These are phyloP conservation scores for Heterotis niloticus DNA, from an alignment of 2,113 vertebrate genomes.

Conservation along the genomic window DNA sequence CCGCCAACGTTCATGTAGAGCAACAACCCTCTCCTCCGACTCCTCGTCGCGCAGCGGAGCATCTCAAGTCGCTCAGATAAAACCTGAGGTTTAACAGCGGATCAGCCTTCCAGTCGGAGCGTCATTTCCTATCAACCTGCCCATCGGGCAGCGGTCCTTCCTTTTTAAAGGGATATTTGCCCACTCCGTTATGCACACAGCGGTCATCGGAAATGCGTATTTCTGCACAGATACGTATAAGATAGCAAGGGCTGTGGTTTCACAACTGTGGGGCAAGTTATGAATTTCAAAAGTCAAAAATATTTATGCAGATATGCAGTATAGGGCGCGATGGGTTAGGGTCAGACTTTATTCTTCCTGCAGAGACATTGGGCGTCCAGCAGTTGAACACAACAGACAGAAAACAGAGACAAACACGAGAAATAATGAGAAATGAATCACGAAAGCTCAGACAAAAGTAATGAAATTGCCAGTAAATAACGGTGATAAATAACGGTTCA, in stretches of 20 bases:
- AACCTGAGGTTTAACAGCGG: conserved; percentile 28
- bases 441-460: too few species aligned
- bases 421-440: too few species aligned
- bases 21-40: too few species aligned
- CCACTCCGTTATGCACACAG: neutral
- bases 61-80: conserved; percentile 30
- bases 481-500: too few species aligned
- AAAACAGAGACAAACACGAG: neutral
- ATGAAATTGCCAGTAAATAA: too few species aligned
- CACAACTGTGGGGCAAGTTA: too few species aligned
- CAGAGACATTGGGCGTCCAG: neutral
- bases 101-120: conserved; percentile 19
- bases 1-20: too few species aligned
- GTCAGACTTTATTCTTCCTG: neutral
- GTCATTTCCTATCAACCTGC: conserved; percentile 31
- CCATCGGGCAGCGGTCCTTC: neutral
- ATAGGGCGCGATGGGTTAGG: too few species aligned
- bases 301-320: too few species aligned
- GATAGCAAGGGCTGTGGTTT: too few species aligned
- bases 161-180: conserved; percentile 26
- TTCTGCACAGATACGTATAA: neutral
- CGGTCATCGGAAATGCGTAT: neutral
- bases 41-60: conserved; percentile 1
- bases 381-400: neutral
- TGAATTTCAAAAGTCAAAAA: too few species aligned